Percentiles rank a stretch among this genome's conserved stretches.
Evolutionary conservation across 2,888 invertebrate species (phyloP).

Genomic region (Acleris cristana): DNA sequence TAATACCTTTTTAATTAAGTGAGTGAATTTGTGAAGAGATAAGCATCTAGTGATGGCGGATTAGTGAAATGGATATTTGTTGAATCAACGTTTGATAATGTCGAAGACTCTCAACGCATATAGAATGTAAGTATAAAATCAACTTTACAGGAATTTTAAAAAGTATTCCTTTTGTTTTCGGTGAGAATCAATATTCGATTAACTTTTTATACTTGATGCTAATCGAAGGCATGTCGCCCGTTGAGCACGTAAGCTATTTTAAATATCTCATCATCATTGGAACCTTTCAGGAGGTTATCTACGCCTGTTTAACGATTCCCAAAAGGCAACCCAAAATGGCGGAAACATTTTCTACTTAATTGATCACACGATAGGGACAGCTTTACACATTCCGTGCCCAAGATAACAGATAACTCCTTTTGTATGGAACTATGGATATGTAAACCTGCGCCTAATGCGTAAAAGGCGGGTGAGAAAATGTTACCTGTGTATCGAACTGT

Average conservation of each 20-base stretch:
- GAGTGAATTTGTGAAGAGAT: conserved; percentile 46
- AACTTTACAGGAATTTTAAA: background rate
- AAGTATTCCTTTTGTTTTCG: no score
- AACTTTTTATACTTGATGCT: no score
- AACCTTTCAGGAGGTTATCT: conserved; percentile 7
- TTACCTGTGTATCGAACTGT: background rate
- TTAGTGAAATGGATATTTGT: conserved; percentile 67
- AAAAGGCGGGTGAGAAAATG: background rate
- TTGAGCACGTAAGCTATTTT: background rate
- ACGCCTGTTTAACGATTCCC: conserved; percentile 20
- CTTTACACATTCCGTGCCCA: background rate
- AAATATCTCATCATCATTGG: background rate
- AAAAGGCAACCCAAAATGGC: conserved; percentile 13
- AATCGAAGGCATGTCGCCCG: background rate
- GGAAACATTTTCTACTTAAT: conserved; percentile 29
- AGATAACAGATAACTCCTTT: no score
- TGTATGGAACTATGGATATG: no score
- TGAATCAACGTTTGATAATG: conserved; percentile 81
- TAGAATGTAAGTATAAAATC: conserved; percentile 90
- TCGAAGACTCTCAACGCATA: conserved; percentile 95
- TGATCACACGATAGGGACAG: conserved; percentile 13
- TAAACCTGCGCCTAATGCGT: no score
- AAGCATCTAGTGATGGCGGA: conserved; percentile 50
- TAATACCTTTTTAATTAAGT: conserved; percentile 49
- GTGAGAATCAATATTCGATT: no score